Evolutionary conservation across 2,888 invertebrate genomes (phyloP).

Genomic region (Heliconius sara): DNA sequence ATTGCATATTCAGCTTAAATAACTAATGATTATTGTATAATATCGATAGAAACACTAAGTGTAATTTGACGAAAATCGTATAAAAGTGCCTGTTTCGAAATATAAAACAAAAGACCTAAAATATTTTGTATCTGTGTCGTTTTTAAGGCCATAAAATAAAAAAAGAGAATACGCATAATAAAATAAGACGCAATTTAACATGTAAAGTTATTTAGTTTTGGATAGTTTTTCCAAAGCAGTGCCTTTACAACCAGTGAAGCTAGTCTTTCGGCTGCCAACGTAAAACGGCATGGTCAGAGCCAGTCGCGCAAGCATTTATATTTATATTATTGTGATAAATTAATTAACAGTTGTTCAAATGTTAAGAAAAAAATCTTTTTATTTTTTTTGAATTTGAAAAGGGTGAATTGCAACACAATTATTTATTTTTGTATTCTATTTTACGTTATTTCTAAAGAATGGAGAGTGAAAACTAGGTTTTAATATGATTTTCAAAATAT

Average conservation of each 20-base stretch:
- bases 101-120: conserved; percentile 4
- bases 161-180: neutral
- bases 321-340: conserved; percentile 70
- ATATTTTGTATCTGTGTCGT: neutral
- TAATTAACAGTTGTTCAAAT: conserved; percentile 43
- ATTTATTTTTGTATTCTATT: neutral
- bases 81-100: conserved; percentile 47
- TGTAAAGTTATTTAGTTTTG: conserved; percentile 5
- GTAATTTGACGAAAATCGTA: conserved; percentile 50
- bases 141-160: neutral
- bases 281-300: conserved; percentile 57
- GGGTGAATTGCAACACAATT: neutral
- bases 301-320: conserved; percentile 82
- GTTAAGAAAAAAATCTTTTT: conserved; percentile 1
- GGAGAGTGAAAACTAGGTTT: neutral
- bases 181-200: neutral
- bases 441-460: neutral
- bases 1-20: conserved; percentile 47
- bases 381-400: conserved; percentile 18
- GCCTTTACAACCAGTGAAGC: conserved; percentile 80
- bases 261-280: conserved; percentile 72
- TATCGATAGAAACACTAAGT: conserved; percentile 45
- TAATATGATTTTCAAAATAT: too few species aligned
- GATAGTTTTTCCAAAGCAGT: conserved; percentile 56
- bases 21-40: conserved; percentile 56